Evolutionary conservation across 1,140 invertebrate species (phyloP).

Genomic region (Dendroctonus ponderosae): DNA sequence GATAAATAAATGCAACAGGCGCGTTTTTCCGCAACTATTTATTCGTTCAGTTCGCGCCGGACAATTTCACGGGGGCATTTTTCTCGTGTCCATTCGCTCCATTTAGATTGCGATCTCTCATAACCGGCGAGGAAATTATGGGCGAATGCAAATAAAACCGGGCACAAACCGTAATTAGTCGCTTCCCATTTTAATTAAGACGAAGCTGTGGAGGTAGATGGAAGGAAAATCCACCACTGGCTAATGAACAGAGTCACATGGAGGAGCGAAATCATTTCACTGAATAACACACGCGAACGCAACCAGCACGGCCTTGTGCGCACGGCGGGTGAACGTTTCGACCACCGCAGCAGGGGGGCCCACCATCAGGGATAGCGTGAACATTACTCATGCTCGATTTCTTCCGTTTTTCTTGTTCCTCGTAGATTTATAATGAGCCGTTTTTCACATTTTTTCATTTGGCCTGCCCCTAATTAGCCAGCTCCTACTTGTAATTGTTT

Average conservation of each 20-base stretch:
- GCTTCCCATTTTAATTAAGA: conserved; percentile 27
- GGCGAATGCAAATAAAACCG: conserved; percentile 17
- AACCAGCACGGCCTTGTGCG: no score
- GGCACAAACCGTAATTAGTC: conserved; percentile 23
- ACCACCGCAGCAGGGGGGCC: neutral
- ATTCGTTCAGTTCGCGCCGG: neutral
- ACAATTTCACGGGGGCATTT: conserved; percentile 16
- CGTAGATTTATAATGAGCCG: conserved; percentile 1
- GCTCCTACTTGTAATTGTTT: neutral
- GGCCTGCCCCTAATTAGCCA: neutral
- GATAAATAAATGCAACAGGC: no score
- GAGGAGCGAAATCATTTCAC: no score
- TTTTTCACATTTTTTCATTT: neutral
- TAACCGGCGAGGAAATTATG: conserved; percentile 8
- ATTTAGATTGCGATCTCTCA: conserved; percentile 25
- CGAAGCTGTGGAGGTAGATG: neutral
- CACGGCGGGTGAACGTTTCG: neutral
- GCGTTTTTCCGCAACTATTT: no score
- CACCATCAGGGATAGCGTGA: conserved; percentile 1
- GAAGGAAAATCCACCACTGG: no score
- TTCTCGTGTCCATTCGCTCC: conserved; percentile 19
- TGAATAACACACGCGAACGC: no score
- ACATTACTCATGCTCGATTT: conserved; percentile 2
- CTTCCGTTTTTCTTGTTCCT: conserved; percentile 1
- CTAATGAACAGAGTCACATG: no score